phyloP scores from a whole-genome alignment of 2,113 vertebrate species.

The Cinclus cinclus region DNA sequence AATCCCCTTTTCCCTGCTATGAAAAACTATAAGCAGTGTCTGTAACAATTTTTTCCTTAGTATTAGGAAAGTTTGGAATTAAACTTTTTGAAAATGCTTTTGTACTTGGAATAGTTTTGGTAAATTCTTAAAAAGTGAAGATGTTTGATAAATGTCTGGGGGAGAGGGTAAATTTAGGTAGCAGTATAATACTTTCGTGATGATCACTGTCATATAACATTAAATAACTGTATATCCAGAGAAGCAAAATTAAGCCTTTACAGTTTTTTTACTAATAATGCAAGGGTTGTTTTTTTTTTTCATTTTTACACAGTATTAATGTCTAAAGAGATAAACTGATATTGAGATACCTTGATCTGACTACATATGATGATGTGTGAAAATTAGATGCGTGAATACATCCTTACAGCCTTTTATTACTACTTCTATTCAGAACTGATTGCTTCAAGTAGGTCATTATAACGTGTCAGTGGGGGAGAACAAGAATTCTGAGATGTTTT shows the following conservation, averaged over 20 bases:
- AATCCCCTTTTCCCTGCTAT: neutral
- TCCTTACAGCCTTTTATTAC: neutral
- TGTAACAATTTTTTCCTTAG: neutral
- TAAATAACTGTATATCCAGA: neutral
- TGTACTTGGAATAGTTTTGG: neutral
- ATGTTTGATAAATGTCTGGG: neutral
- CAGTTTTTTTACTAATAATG: neutral
- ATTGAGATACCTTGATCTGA: neutral
- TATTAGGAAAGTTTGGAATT: neutral
- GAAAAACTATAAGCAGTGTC: neutral
- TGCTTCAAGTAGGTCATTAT: neutral
- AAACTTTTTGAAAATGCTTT: neutral
- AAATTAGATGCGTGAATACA: neutral
- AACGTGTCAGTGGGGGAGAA: conserved; percentile 59
- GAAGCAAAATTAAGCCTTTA: neutral
- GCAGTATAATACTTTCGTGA: neutral
- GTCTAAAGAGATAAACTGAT: neutral
- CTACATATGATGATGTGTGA: neutral
- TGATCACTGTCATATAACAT: neutral
- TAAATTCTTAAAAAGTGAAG: neutral
- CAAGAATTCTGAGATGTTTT: conserved; percentile 60
- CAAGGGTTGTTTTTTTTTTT: neutral
- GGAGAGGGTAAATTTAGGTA: neutral
- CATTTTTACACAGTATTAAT: neutral
- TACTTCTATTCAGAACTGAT: neutral